Base-by-base conservation (phyloP, 1,140 invertebrate species). In the Acromyrmex echinatior region DNA sequence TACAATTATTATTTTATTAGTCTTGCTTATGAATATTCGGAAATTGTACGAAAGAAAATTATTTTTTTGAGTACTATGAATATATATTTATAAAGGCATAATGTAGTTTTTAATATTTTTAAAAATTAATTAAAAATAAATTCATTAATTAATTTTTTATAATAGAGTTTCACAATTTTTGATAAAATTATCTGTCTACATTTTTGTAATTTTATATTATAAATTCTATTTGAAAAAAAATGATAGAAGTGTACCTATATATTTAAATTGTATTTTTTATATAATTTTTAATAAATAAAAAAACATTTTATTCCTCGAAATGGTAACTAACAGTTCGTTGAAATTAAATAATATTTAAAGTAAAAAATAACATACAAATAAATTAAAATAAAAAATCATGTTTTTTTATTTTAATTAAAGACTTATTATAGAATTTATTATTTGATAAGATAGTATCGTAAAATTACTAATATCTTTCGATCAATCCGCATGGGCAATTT, bases 321-420 rank as follows among this genome's bases (percentile, higher is more conserved):
- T 12, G 21, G 16, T n/a, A 66, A 10, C 10, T 39, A 21, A 68
- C n/a, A 21, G 4, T 45, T 21, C 1, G 16, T 45, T 45, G 35
- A 68, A 68, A 68, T 49, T 0, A 45, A 77, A 62, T 60, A 39
- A 62, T 77, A 39, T 77, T 18, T 45, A 16, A 62, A 77, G 35
- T 25, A 4, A 62, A 35, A 35, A 35, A 35, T 35, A 35, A 35
- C 31, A 35, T 35, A 35, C 6, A 35, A 35, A 35, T 35, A 35
- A 35, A 35, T 18, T 45, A 16, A 62, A 77, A 21, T 25, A 4
- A 62, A 60, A 60, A 25, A 3, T 28, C 31, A 0, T 62, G 21
- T 77, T 45, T 31, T 77, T 31, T 7, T 6, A 35, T 6, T 21
- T 78, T 78, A 25, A 63, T 63, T 62, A 56, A 53, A 63, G 21